Evolutionary conservation across 2,888 invertebrate genomes (phyloP).

Genomic region (Xiphydria camelus): DNA sequence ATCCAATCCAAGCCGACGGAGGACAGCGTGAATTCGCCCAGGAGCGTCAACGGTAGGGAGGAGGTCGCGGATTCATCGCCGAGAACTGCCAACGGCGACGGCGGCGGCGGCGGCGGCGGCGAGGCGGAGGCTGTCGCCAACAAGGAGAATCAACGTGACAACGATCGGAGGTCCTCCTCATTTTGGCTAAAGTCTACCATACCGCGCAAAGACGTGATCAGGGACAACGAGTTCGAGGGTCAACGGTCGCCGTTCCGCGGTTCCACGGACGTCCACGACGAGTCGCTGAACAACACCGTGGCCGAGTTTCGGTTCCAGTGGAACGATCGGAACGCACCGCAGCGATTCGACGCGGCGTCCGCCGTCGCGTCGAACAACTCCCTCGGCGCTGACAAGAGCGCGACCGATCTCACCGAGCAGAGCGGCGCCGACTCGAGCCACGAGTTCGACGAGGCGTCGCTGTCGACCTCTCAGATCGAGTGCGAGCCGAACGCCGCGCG

Average conservation of each 20-base stretch:
- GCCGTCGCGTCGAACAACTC: not conserved
- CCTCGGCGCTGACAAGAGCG: conserved; percentile 5
- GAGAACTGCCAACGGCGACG: not conserved
- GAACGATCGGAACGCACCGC: conserved; percentile 19
- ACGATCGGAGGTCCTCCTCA: conserved; percentile 34
- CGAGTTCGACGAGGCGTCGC: conserved; percentile 38
- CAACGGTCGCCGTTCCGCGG: conserved; percentile 31
- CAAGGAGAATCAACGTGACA: conserved; percentile 39
- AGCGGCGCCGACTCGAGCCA: conserved; percentile 31
- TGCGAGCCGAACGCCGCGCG: conserved; percentile 71
- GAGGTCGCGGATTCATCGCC: too few species aligned
- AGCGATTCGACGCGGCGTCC: not conserved
- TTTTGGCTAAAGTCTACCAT: conserved; percentile 41
- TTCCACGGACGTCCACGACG: conserved; percentile 31
- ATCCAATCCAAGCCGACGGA: not conserved
- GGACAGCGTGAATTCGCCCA: not conserved
- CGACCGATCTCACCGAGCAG: conserved; percentile 4
- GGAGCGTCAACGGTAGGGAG: not conserved
- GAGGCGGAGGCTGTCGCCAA: conserved; percentile 16
- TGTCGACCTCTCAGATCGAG: conserved; percentile 30
- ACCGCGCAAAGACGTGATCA: conserved; percentile 27
- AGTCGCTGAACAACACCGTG: conserved; percentile 47
- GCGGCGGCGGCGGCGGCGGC: not conserved
- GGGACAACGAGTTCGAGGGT: conserved; percentile 36
- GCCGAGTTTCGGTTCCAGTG: conserved; percentile 42